Evolutionary conservation across 2,113 vertebrate genomes (phyloP).

Genomic region (Nyctereutes procyonoides): DNA sequence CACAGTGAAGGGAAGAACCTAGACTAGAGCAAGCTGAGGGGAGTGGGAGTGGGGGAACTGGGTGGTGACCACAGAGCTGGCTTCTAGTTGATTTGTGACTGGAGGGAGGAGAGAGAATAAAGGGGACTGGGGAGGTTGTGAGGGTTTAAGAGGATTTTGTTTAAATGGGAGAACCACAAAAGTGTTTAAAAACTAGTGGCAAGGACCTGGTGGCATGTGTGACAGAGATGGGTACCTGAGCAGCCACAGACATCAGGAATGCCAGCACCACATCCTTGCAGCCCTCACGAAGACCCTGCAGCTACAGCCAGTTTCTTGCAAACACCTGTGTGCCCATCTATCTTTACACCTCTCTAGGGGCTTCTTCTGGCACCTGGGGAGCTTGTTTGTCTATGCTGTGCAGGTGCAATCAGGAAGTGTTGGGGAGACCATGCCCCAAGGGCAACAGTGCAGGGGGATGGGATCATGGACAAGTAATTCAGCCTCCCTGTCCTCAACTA

Average conservation of each 20-base stretch:
- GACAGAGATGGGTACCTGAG: fast-evolving
- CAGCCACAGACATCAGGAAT: neutral
- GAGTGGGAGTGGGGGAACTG: neutral
- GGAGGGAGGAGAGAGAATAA: neutral
- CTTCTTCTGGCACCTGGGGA: neutral
- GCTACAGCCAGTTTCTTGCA: neutral
- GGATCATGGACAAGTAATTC: too few species aligned
- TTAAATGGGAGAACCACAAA: neutral
- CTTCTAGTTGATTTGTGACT: neutral
- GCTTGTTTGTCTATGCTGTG: neutral
- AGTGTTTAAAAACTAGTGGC: fast-evolving
- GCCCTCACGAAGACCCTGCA: neutral
- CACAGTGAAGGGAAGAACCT: neutral
- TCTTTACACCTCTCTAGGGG: neutral
- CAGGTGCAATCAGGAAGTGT: neutral
- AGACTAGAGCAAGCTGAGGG: neutral
- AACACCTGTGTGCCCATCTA: neutral
- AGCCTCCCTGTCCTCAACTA: neutral
- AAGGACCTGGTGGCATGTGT: neutral
- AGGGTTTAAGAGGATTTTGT: neutral
- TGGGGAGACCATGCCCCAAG: neutral
- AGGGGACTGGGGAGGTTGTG: neutral
- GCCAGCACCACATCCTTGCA: neutral
- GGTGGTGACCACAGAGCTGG: neutral
- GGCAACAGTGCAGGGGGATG: fast-evolving